Percentiles rank a stretch among this genome's conserved stretches.
Evolutionary conservation across 2,797 vertebrate genomes (phyloP).

Genomic region (Sebastolobus alascanus): DNA sequence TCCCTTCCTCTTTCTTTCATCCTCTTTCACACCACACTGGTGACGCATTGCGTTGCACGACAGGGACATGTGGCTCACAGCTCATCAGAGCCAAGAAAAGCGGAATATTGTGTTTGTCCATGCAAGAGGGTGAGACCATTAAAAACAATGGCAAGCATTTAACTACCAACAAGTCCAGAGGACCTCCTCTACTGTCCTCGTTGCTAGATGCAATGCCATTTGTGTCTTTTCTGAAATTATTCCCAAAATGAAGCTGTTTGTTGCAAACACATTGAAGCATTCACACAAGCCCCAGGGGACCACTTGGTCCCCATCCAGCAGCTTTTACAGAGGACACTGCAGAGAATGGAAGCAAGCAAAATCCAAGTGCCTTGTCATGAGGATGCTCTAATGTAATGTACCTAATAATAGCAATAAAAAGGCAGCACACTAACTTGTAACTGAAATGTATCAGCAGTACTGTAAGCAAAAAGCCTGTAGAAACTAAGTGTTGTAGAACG

Average conservation of each 20-base stretch:
- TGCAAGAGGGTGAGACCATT: conserved; percentile 27
- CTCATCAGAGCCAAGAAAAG: conserved; percentile 64
- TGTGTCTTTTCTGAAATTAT: conserved; percentile 32
- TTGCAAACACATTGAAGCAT: conserved; percentile 15
- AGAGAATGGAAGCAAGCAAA: conserved; percentile 14
- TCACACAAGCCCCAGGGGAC: conserved; percentile 32
- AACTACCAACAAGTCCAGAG: conserved; percentile 39
- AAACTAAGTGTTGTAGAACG: conserved; percentile 12
- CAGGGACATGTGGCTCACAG: conserved; percentile 70
- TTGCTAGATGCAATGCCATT: conserved; percentile 23
- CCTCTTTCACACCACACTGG: conserved; percentile 49
- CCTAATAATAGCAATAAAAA: conserved; percentile 16
- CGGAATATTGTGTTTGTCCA: conserved; percentile 38
- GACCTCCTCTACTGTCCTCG: conserved; percentile 31
- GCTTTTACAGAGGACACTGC: conserved; percentile 53
- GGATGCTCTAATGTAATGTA: not conserved
- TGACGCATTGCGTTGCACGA: conserved; percentile 53
- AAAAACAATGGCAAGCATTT: conserved; percentile 61
- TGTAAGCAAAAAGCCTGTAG: not conserved
- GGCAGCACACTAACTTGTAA: not conserved
- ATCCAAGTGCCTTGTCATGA: conserved; percentile 10
- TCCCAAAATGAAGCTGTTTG: conserved; percentile 41
- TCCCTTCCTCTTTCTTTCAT: conserved; percentile 39
- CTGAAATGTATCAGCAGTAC: not conserved
- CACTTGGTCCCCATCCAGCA: conserved; percentile 47